Evolutionary conservation across 2,888 invertebrate genomes (phyloP), one percentile per base, ranked within the genome.

Genomic region (Limnephilus marmoratus): DNA sequence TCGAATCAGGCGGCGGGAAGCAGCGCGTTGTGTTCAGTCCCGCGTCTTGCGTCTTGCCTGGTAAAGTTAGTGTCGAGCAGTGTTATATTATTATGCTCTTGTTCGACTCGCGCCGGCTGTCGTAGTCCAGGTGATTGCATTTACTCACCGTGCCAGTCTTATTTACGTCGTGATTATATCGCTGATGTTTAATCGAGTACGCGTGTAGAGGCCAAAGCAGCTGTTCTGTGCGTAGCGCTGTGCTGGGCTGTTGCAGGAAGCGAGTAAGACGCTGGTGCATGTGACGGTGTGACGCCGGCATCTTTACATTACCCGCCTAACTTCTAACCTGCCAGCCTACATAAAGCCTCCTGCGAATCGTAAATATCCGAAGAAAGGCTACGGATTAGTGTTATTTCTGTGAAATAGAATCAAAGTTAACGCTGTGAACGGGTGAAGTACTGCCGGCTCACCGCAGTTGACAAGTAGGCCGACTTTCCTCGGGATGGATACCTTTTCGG

Each of bases 381-480:
- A 24, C 11, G 24, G 24, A 24, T n/a, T 24, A 68, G 68, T 68
- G 68, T 68, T 68, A n/a, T 68, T 68, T n/a, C 24, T 24, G 68
- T 68, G 53, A 53, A 53, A 18, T 53, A 53, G 18, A 53, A 53
- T 53, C 53, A 53, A 18, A 18, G 5, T 49, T 68, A 24, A 18
- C 68, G 24, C 18, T 24, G 68, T 68, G 68, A n/a, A 9, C 68
- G 81, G n/a, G 68, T 9, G 34, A 68, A 41, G 13, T 68, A 15
- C 31, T n/a, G 68, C 89, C 34, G 37, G 89, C 80, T 80, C 13
- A 45, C 68, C 34, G 37, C 88, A 31, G 34, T 68, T 80, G 81
- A 68, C 89, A 89, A n/a, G 31, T 34, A 80, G 41, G 86, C 86
- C 86, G 85, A 85, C 41, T 85, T 85, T 45, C 85, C 85, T 34